Base-by-base conservation (phyloP, 2,113 vertebrate genomes). In the Triplophysa siluroides region DNA sequence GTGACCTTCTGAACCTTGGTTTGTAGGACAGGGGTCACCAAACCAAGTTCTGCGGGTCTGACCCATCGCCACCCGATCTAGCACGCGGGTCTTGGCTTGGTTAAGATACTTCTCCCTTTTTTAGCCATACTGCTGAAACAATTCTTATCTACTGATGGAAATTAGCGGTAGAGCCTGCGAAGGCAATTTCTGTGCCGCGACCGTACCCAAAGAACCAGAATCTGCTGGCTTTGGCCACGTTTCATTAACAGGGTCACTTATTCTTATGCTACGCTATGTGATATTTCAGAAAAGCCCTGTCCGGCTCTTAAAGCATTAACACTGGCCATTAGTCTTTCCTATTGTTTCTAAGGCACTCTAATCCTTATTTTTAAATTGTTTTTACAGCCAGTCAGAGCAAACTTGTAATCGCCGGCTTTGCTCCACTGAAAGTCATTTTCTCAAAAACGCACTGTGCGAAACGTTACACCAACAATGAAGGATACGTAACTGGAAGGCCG, bases 81-180 rank as follows among this genome's bases (percentile, higher is more conserved):
- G 91, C 89, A 92, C 74, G 85, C 87, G 90, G 90, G 87, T 90
- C 87, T 88, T 86, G 86, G 83, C 88, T 82, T 70, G 87, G 54
- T 52, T 50, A 21, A 64, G 61, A 74, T 50, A 71, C 71, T 62
- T 69, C 7, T 43, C 43, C 21, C 60, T 41, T 70, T 38, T 69
- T 60, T n/a, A 43, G 65, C 52, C 56, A 45, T 13, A 38, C 13
- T 60, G 33, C 78, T 77, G 86, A 91, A 93, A 90, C 86, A 90
- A 89, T 94, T 90, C 87, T 92, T 92, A 94, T 94, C 92, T 88
- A 83, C 89, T 91, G 92, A 93, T 91, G 93, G 85, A 88, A 92
- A 93, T 94, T 90, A 89, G 87, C 90, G 87, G 88, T 88, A 90
- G 89, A 85, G 79, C 47, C 81, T 69, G 88, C 80, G 80, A 86